A percentile compares a stretch with the other conserved stretches of the same genome.
Conservation (phyloP, 30 jellyfish, hydroid and myxozoan genomes). For the Aurelia sp. region DNA sequence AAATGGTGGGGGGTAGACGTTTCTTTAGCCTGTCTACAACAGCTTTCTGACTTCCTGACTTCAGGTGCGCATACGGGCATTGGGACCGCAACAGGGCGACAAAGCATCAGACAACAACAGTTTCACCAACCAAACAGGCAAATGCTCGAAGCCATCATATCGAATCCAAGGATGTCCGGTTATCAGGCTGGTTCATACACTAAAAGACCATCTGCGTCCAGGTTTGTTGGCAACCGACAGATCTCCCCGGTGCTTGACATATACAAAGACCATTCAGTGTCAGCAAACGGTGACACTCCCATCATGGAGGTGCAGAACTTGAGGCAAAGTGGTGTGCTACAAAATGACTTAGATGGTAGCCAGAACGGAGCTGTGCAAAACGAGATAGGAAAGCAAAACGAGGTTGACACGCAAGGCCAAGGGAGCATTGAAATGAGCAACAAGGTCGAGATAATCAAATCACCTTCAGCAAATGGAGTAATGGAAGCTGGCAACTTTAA, state of each 20-base stretch:
- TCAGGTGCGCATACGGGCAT: constrained; percentile 12
- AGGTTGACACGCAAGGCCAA: constrained; percentile 65
- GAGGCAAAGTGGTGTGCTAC: constrained; percentile 31
- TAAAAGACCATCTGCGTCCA: constrained; percentile 4
- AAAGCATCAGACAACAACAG: neutral
- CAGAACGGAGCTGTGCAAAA: neutral
- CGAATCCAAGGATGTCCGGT: constrained; percentile 47
- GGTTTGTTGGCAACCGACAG: constrained; percentile 49
- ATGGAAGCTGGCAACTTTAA: constrained; percentile 38
- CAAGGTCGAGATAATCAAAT: constrained; percentile 47
- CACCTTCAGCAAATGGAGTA: constrained; percentile 22
- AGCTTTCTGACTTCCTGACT: too few relatives aligned
- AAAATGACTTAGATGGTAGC: neutral
- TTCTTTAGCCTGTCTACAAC: too few relatives aligned
- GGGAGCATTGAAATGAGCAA: constrained; percentile 61
- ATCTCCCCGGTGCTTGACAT: constrained; percentile 61
- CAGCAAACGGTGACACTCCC: constrained; percentile 56
- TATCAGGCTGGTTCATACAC: constrained; percentile 7
- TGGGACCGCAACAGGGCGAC: constrained; percentile 22
- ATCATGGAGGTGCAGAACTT: constrained; percentile 59
- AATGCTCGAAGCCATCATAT: constrained; percentile 24
- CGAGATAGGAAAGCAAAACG: neutral
- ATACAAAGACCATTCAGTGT: constrained; percentile 55
- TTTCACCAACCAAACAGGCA: constrained; percentile 15
- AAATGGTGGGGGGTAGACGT: too few relatives aligned